Conservation (phyloP, 2,113 vertebrate species). For the Phodopus roborovskii region DNA sequence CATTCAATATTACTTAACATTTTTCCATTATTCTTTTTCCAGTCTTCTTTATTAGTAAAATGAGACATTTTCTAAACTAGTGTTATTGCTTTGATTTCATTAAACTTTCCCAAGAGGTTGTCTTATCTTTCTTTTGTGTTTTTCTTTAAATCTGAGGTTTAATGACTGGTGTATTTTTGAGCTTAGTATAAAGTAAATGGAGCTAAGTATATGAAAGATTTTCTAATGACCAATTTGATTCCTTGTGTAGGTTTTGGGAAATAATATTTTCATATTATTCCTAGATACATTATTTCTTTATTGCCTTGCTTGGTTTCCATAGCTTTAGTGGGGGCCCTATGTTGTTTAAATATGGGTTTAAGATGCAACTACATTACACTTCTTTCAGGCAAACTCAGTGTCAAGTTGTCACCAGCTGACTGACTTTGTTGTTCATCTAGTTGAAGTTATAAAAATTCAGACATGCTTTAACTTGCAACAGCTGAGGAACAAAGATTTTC, state of each 20-base stretch:
- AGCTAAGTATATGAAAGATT: neutral
- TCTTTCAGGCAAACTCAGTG: neutral
- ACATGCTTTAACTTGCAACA: neutral
- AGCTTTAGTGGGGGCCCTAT: neutral
- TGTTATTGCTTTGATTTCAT: constrained; percentile 4
- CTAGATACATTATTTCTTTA: neutral
- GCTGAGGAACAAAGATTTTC: neutral
- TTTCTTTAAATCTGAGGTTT: neutral
- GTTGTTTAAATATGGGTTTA: neutral
- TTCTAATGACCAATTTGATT: neutral
- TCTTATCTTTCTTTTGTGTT: neutral
- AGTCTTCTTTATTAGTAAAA: neutral
- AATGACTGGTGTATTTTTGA: neutral
- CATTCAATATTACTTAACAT: neutral
- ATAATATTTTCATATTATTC: neutral
- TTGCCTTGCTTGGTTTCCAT: accelerated
- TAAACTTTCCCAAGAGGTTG: neutral
- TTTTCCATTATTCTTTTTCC: neutral
- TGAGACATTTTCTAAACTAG: neutral
- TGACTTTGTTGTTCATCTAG: neutral
- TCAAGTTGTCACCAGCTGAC: neutral
- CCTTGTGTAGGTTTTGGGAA: neutral
- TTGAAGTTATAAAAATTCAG: neutral
- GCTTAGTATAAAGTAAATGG: constrained; percentile 22
- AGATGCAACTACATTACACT: neutral